Evolutionary conservation across 1,140 invertebrate genomes (phyloP).

Genomic region (Zaprionus davidi): DNA sequence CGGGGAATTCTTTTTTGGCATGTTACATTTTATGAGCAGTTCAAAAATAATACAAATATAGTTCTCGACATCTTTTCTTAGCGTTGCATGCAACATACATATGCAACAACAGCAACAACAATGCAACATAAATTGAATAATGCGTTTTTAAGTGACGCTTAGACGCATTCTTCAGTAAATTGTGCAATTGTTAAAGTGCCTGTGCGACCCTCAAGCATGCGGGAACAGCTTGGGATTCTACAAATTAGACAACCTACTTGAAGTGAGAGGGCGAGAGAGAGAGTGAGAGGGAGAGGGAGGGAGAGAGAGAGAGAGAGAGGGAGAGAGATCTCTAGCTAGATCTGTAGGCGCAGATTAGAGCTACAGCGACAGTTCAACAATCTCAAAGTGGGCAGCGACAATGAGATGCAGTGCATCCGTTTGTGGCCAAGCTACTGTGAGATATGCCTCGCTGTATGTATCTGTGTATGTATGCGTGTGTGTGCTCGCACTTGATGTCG

Average conservation of each 20-base stretch:
- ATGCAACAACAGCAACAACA: not conserved
- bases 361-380: constrained; percentile 68
- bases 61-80: not conserved
- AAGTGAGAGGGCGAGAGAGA: constrained; percentile 14
- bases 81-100: constrained; percentile 21
- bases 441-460: not conserved
- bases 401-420: not conserved
- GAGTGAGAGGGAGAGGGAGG: not conserved
- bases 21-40: not conserved
- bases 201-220: constrained; percentile 35
- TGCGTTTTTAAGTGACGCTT: constrained; percentile 81
- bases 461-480: not conserved
- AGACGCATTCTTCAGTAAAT: constrained; percentile 81
- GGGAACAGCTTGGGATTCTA: constrained; percentile 25
- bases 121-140: constrained; percentile 73
- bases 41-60: not conserved
- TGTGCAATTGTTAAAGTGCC: constrained; percentile 74
- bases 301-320: not conserved
- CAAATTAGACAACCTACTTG: constrained; percentile 57
- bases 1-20: constrained; percentile 1
- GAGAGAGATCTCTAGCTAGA: constrained; percentile 12
- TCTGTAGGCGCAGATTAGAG: constrained; percentile 58
- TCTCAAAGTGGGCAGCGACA: constrained; percentile 55
- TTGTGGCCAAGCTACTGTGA: not conserved
- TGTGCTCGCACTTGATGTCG: not conserved